Percentiles rank a stretch among this genome's conserved stretches.
Conservation (phyloP, 2,888 invertebrate species). For the Scotopteryx bipunctaria region DNA sequence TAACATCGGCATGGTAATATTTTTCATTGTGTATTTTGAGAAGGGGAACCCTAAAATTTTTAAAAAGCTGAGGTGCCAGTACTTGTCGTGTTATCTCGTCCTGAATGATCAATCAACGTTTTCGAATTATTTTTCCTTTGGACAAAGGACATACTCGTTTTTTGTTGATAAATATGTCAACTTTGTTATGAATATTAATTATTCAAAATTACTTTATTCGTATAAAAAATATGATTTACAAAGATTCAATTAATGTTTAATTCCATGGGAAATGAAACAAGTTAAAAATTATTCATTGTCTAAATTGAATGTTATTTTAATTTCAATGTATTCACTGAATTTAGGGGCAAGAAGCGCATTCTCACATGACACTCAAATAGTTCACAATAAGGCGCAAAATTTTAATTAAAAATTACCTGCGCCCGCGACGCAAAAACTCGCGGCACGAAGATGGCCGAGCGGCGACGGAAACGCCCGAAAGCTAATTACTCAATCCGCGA, state of each 20-base stretch:
- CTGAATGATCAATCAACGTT: constrained; percentile 73
- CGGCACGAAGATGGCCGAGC: constrained; percentile 59
- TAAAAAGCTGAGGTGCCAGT: constrained; percentile 55
- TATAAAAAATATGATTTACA: too few species aligned
- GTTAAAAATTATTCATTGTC: not conserved
- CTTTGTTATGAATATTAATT: not conserved
- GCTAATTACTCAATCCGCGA: constrained; percentile 69
- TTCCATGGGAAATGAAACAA: not conserved
- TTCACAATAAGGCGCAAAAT: constrained; percentile 73
- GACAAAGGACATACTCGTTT: constrained; percentile 52
- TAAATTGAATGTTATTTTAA: too few species aligned
- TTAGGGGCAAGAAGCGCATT: constrained; percentile 15
- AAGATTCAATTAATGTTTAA: not conserved
- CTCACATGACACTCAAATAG: constrained; percentile 47
- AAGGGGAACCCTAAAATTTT: not conserved
- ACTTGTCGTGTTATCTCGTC: constrained; percentile 69
- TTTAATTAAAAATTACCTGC: constrained; percentile 73
- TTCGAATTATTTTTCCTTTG: constrained; percentile 64
- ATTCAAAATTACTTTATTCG: not conserved
- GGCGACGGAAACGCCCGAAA: constrained; percentile 53
- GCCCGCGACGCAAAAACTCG: constrained; percentile 59
- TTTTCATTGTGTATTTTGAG: not conserved
- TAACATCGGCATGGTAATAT: too few species aligned
- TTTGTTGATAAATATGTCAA: constrained; percentile 8
- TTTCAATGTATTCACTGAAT: not conserved